Percentiles rank a stretch among this genome's conserved stretches.
phyloP scores from a whole-genome alignment of 2,113 vertebrate species.

The Vicugna pacos region DNA sequence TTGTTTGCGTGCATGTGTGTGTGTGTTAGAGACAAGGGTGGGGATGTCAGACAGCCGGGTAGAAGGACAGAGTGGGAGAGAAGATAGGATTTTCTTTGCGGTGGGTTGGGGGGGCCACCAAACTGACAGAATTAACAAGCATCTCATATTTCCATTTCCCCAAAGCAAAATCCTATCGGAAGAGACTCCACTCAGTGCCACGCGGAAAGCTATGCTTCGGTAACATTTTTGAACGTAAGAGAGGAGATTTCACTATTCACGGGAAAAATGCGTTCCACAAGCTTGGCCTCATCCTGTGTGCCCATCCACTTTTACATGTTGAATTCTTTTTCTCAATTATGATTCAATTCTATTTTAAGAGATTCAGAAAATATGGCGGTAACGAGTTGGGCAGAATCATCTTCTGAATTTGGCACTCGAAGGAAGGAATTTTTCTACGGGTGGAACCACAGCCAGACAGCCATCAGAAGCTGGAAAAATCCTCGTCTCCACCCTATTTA shows the following conservation, averaged over 20 bases:
- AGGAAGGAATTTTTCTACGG: constrained; percentile 59
- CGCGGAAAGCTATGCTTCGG: constrained; percentile 20
- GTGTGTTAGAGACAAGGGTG: not conserved
- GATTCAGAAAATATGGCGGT: constrained; percentile 69
- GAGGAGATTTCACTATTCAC: constrained; percentile 57
- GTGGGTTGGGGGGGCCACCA: not conserved
- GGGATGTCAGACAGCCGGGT: not conserved
- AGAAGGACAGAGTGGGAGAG: not conserved
- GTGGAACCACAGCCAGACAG: constrained; percentile 68
- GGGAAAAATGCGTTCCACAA: constrained; percentile 56
- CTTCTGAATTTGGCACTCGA: constrained; percentile 69
- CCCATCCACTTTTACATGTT: constrained; percentile 69
- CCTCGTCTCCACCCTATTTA: constrained; percentile 55
- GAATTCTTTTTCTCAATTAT: constrained; percentile 65
- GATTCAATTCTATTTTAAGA: constrained; percentile 78
- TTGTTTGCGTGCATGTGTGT: not conserved
- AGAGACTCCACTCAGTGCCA: not conserved
- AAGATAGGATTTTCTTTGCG: not conserved
- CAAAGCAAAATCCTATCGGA: not conserved
- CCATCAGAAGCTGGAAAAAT: constrained; percentile 77
- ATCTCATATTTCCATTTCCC: not conserved
- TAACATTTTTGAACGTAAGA: constrained; percentile 15
- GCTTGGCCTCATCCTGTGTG: constrained; percentile 16
- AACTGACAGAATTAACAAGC: not conserved
- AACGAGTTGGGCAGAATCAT: constrained; percentile 68